These are phyloP conservation scores for Corbicula japonica DNA, from an alignment of 2,888 invertebrate species.

Conservation along the genomic window DNA sequence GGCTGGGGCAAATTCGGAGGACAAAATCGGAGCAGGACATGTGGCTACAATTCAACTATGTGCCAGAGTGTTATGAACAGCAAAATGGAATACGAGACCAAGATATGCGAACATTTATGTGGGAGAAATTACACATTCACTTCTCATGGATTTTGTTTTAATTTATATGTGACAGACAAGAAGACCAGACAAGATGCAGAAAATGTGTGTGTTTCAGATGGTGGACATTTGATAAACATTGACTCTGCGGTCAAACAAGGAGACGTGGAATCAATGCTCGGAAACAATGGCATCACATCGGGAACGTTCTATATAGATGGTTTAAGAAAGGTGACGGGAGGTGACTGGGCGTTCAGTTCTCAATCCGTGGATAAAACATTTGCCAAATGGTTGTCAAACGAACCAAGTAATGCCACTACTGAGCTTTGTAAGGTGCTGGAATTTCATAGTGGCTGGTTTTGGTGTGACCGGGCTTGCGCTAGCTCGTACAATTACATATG, in stretches of 20 bases:
- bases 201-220: slow-evolving; percentile 2
- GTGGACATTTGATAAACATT: slow-evolving; percentile 22
- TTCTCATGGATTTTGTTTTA: slow-evolving; percentile 5
- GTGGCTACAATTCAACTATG: slow-evolving; percentile 11
- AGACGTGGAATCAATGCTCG: slow-evolving; percentile 7
- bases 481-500: too few species aligned
- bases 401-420: background rate
- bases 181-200: slow-evolving; percentile 10
- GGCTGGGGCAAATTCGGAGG: slow-evolving; percentile 5
- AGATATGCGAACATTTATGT: slow-evolving; percentile 10
- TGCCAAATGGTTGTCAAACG: background rate
- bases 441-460: too few species aligned
- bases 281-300: background rate
- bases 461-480: too few species aligned
- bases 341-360: slow-evolving; percentile 9
- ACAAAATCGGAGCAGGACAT: slow-evolving; percentile 12
- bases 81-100: background rate
- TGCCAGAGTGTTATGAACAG: background rate
- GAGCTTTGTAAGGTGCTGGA: slow-evolving; percentile 24
- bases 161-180: background rate
- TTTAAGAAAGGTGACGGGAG: background rate
- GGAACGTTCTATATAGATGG: slow-evolving; percentile 6
- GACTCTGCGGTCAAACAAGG: background rate
- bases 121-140: slow-evolving; percentile 2
- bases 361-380: background rate